Evolutionary conservation across 2,797 vertebrate genomes (phyloP).

Genomic region (Neosilurus hyrtlii): DNA sequence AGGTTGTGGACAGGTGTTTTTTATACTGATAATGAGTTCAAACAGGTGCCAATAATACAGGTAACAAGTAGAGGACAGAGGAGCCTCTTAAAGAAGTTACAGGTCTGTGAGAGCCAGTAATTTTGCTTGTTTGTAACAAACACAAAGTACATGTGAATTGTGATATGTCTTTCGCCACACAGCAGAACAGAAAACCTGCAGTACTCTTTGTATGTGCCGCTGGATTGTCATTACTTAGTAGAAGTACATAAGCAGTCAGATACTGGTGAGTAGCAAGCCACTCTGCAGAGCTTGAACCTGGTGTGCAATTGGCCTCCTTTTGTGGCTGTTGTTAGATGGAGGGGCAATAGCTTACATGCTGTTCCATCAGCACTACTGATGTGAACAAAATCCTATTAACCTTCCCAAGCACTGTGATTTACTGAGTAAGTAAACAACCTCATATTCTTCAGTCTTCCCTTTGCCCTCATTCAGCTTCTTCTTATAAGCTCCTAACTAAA

Average conservation of each 20-base stretch:
- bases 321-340: slow-evolving; percentile 57
- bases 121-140: not conserved
- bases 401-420: slow-evolving; percentile 61
- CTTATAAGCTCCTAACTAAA: slow-evolving; percentile 35
- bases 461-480: slow-evolving; percentile 33
- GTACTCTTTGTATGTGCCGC: slow-evolving; percentile 16
- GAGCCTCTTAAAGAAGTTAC: no score
- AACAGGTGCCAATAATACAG: no score
- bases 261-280: slow-evolving; percentile 67
- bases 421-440: slow-evolving; percentile 63
- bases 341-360: slow-evolving; percentile 56
- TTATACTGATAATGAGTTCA: no score
- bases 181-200: slow-evolving; percentile 23
- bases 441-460: slow-evolving; percentile 39
- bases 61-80: no score
- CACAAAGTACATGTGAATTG: slow-evolving; percentile 6
- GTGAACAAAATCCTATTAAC: slow-evolving; percentile 74
- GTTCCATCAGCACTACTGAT: slow-evolving; percentile 59
- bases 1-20: no score
- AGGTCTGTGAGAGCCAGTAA: no score
- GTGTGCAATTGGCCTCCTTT: slow-evolving; percentile 64
- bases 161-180: not conserved
- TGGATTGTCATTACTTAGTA: slow-evolving; percentile 37
- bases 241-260: slow-evolving; percentile 26
- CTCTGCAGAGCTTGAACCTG: slow-evolving; percentile 66